phyloP scores from a whole-genome alignment of 2,888 invertebrate species.

The Gari tellinella region DNA sequence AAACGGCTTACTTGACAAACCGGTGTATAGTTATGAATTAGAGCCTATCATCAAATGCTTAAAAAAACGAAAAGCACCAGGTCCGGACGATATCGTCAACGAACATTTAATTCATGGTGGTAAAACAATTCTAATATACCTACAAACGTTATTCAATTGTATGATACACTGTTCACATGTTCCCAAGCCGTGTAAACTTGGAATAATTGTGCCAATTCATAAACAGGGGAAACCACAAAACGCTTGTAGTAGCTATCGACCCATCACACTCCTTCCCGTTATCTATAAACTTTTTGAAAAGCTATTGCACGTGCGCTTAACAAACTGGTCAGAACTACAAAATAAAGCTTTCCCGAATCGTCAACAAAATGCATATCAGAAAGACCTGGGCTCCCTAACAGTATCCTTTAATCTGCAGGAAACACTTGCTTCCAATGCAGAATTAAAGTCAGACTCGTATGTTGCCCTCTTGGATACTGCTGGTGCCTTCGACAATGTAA shows the following conservation, averaged over 20 bases:
- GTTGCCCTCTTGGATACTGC: conserved; percentile 5
- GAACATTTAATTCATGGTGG: conserved; percentile 27
- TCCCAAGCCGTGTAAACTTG: conserved; percentile 18
- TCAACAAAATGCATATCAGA: conserved; percentile 38
- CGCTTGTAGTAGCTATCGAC: conserved; percentile 30
- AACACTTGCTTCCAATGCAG: background rate
- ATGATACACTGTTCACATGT: conserved; percentile 6
- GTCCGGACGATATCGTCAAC: conserved; percentile 16
- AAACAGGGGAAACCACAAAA: conserved; percentile 30
- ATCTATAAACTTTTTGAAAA: conserved; percentile 35
- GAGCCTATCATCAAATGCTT: background rate
- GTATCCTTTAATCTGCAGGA: conserved; percentile 6
- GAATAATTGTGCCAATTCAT: conserved; percentile 26
- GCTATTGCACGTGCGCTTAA: conserved; percentile 14
- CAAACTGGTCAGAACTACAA: background rate
- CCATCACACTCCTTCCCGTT: conserved; percentile 21
- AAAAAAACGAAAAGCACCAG: conserved; percentile 19
- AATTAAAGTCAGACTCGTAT: background rate
- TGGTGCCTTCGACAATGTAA: conserved; percentile 6
- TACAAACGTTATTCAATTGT: conserved; percentile 12
- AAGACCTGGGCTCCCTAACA: conserved; percentile 11
- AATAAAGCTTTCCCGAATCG: conserved; percentile 18
- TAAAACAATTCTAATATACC: background rate
- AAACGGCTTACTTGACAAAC: no score
- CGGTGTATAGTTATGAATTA: no score